These are phyloP conservation scores for Selene dorsalis DNA, from an alignment of 2,797 vertebrate species.

Conservation along the genomic window DNA sequence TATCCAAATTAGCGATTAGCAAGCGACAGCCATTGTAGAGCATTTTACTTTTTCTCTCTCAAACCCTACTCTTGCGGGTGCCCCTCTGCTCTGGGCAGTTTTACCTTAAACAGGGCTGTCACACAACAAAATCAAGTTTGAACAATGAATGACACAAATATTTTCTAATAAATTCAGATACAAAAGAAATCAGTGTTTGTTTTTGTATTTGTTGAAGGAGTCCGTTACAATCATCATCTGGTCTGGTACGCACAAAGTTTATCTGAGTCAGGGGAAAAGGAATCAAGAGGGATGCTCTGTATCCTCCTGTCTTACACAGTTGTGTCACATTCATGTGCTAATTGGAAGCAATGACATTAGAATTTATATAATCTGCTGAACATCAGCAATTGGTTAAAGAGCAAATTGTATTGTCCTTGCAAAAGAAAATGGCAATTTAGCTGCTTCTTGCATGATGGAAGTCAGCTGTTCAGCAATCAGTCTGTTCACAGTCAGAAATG, in stretches of 20 bases:
- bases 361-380: conserved; percentile 14
- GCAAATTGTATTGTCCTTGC: neutral
- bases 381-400: conserved; percentile 13
- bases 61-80: neutral
- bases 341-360: neutral
- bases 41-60: too few relatives aligned
- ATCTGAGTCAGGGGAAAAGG: neutral
- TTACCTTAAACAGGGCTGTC: neutral
- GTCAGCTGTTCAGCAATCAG: neutral
- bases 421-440: neutral
- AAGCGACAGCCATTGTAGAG: too few relatives aligned
- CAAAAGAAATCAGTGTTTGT: neutral
- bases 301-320: neutral
- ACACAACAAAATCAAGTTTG: too few relatives aligned
- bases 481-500: neutral
- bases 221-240: neutral
- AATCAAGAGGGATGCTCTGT: neutral
- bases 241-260: too few relatives aligned
- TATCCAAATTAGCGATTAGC: neutral
- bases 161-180: too few relatives aligned
- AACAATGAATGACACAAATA: too few relatives aligned
- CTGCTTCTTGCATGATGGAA: neutral
- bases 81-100: neutral
- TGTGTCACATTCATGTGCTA: neutral
- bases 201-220: neutral